These are phyloP conservation scores for Myotis pilosus DNA, from an alignment of 2,797 vertebrate genomes.

Conservation along the genomic window DNA sequence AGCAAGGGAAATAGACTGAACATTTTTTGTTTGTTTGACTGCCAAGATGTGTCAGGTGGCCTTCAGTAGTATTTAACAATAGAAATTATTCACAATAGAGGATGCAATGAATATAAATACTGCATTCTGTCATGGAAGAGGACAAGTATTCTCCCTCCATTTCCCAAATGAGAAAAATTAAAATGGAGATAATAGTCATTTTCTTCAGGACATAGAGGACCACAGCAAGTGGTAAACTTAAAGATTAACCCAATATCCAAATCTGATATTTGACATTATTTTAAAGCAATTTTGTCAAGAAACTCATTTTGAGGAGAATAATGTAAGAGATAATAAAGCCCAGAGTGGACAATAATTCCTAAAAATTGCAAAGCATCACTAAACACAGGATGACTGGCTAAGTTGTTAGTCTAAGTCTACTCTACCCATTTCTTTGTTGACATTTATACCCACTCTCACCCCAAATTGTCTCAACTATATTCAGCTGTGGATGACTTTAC, in stretches of 20 bases:
- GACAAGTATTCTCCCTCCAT: neutral
- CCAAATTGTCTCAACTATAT: neutral
- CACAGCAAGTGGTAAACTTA: neutral
- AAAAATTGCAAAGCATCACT: neutral
- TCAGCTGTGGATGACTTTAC: neutral
- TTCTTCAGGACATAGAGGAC: neutral
- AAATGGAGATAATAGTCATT: neutral
- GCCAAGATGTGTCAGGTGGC: neutral
- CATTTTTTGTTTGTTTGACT: neutral
- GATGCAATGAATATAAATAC: neutral
- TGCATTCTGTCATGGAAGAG: neutral
- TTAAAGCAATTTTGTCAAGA: neutral
- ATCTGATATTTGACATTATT: neutral
- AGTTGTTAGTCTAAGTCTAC: neutral
- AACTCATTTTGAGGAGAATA: neutral
- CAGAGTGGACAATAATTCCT: neutral
- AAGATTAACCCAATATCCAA: neutral
- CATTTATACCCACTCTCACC: neutral
- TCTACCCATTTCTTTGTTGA: neutral
- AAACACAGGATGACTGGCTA: neutral
- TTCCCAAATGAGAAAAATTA: neutral
- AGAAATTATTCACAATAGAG: neutral
- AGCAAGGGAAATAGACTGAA: neutral
- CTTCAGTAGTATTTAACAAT: neutral
- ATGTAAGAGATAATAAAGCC: neutral